These are phyloP conservation scores for Gulo gulo DNA, from an alignment of 2,113 vertebrate species.

Conservation along the genomic window DNA sequence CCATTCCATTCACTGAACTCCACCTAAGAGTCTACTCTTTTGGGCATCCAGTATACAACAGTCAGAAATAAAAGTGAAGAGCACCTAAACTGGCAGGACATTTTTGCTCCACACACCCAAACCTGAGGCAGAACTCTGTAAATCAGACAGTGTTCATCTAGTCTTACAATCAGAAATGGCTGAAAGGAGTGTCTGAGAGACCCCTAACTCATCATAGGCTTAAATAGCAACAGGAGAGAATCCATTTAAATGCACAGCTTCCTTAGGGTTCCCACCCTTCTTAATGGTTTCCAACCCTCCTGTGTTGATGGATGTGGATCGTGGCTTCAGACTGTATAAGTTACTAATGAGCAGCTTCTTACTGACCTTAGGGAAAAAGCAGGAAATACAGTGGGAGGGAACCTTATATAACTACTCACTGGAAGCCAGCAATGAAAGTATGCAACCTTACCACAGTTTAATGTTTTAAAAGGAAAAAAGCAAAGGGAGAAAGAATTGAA, in stretches of 20 bases:
- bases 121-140: neutral
- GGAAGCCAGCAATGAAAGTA: neutral
- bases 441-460: neutral
- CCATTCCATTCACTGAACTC: neutral
- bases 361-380: neutral
- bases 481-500: neutral
- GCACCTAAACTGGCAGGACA: neutral
- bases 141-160: neutral
- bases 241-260: neutral
- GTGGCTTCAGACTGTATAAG: neutral
- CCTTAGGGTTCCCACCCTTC: neutral
- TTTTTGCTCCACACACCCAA: neutral
- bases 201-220: neutral
- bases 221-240: neutral
- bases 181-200: neutral
- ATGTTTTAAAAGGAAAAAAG: slow-evolving; percentile 22
- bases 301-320: neutral
- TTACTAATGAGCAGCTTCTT: neutral
- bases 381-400: neutral
- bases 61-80: neutral
- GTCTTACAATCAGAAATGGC: neutral
- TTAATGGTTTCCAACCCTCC: fast-evolving
- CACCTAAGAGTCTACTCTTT: neutral
- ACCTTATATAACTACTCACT: neutral
- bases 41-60: neutral